phyloP scores from a whole-genome alignment of 2,888 invertebrate genomes.

The Pollenia angustigena region DNA sequence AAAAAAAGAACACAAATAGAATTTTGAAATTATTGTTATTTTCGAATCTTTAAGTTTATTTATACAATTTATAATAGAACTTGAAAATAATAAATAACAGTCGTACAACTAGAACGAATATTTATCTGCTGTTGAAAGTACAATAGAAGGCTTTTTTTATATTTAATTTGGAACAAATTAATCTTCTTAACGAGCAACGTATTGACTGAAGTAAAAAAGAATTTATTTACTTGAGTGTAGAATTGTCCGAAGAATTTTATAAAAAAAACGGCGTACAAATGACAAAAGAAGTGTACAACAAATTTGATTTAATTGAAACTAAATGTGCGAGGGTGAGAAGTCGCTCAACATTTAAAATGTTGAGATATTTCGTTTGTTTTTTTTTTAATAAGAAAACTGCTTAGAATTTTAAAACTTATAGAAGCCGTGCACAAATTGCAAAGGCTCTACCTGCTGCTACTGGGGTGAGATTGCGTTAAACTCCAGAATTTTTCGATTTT shows the following conservation, averaged over 20 bases:
- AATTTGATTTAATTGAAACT: neutral
- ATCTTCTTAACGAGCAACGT: slow-evolving; percentile 34
- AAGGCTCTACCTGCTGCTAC: too few species aligned
- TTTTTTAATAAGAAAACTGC: too few species aligned
- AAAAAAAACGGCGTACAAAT: neutral
- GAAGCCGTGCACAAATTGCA: too few species aligned
- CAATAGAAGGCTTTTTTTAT: slow-evolving; percentile 1
- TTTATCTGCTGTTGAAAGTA: neutral
- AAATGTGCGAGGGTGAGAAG: neutral
- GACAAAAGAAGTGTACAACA: neutral
- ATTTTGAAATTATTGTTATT: slow-evolving; percentile 11
- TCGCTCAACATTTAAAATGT: too few species aligned
- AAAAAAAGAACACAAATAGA: neutral
- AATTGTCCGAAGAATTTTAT: neutral
- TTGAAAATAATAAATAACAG: slow-evolving; percentile 2
- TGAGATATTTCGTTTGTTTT: too few species aligned
- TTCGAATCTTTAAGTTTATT: neutral
- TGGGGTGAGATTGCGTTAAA: too few species aligned
- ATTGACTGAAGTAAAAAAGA: neutral
- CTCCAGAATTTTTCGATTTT: too few species aligned
- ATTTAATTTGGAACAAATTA: slow-evolving; percentile 36
- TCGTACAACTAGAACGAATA: slow-evolving; percentile 1
- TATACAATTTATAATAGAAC: slow-evolving; percentile 29
- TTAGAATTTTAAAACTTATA: too few species aligned
- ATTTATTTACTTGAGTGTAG: slow-evolving; percentile 6